Percentiles rank a stretch among this genome's conserved stretches.
Evolutionary conservation across 2,888 invertebrate species (phyloP).

Genomic region (Eupithecia dodoneata): DNA sequence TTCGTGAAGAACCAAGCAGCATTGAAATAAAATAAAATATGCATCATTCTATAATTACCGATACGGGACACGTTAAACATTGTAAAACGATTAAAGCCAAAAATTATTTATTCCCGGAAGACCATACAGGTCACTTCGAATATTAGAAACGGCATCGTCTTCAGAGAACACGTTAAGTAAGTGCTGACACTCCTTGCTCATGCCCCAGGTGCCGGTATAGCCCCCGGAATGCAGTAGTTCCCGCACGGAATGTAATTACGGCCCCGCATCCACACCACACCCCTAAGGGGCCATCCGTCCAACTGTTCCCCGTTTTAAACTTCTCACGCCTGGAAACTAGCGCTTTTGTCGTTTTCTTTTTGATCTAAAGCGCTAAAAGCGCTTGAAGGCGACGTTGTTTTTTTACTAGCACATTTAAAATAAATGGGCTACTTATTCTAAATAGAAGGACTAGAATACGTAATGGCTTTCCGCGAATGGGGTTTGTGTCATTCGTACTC

Average conservation of each 20-base stretch:
- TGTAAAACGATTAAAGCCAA: too few species aligned
- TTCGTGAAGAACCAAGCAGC: too few species aligned
- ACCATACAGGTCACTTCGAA: background rate
- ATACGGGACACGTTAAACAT: too few species aligned
- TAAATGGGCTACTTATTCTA: slow-evolving; percentile 5
- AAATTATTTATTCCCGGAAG: background rate
- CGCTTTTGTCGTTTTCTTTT: slow-evolving; percentile 29
- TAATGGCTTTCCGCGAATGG: background rate
- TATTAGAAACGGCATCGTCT: background rate
- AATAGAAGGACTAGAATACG: slow-evolving; percentile 3
- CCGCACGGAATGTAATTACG: slow-evolving; percentile 5
- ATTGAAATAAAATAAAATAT: too few species aligned
- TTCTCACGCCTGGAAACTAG: slow-evolving; percentile 27
- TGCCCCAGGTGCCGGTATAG: background rate
- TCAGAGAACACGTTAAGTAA: background rate
- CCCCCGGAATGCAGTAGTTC: background rate
- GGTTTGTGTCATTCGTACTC: background rate
- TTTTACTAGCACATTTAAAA: slow-evolving; percentile 10
- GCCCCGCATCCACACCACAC: background rate
- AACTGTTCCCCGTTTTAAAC: slow-evolving; percentile 42
- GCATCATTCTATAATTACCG: too few species aligned
- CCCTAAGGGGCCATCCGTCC: slow-evolving; percentile 34
- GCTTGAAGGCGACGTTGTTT: background rate
- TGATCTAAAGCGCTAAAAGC: slow-evolving; percentile 21
- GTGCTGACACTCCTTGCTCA: background rate